Conservation (phyloP, 1,140 invertebrate species). For the Rhizoglyphus robini region DNA sequence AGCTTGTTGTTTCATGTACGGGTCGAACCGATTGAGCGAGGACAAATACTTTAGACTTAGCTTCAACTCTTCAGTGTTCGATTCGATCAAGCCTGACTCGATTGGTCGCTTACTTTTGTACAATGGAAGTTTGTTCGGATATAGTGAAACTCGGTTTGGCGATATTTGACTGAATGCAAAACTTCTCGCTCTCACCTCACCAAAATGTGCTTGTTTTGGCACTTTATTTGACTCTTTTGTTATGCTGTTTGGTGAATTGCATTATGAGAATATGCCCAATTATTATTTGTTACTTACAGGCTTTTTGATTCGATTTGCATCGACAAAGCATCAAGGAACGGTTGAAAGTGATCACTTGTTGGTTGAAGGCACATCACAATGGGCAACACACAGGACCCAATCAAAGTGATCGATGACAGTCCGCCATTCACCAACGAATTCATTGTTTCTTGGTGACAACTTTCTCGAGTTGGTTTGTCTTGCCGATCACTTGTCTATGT, state of each 20-base stretch:
- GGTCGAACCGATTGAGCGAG: neutral
- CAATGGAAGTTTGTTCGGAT: neutral
- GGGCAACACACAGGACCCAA: too few species aligned
- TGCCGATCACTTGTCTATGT: too few species aligned
- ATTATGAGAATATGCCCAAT: neutral
- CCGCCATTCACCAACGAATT: too few species aligned
- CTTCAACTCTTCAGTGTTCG: neutral
- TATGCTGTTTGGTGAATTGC: neutral
- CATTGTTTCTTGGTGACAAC: too few species aligned
- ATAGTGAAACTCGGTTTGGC: neutral
- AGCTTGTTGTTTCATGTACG: neutral
- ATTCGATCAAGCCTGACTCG: neutral
- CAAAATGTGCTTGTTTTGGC: neutral
- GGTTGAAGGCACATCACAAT: too few species aligned
- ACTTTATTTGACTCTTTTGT: neutral
- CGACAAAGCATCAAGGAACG: neutral
- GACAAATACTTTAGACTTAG: neutral
- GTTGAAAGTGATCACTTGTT: neutral
- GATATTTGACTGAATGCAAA: neutral
- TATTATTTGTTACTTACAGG: neutral
- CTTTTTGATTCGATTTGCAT: slow-evolving; percentile 1
- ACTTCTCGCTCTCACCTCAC: too few species aligned
- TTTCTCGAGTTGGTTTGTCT: too few species aligned
- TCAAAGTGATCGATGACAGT: too few species aligned
- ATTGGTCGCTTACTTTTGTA: neutral